Base-by-base conservation (phyloP, 2,888 invertebrate genomes). In the Dasysyrphus albostriatus region DNA sequence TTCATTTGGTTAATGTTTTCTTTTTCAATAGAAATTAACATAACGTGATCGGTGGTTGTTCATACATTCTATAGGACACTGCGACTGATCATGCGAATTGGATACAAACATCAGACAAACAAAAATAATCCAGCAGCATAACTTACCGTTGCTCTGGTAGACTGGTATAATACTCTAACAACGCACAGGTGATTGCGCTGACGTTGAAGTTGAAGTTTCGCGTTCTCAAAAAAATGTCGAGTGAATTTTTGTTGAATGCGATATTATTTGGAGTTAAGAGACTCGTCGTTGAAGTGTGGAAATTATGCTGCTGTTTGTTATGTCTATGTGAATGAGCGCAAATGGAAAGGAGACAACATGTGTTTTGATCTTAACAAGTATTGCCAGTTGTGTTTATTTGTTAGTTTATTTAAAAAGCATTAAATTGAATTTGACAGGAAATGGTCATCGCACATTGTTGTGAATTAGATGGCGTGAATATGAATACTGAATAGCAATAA, bases 181-280 rank as follows among this genome's bases (percentile, higher is more conserved):
- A 58, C 72, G 67, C 63, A 83, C 84, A 85, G 85, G 85, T 85
- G 85, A 85, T 82, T 78, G 85, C 54, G 77, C 67, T 69, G 77
- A 84, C 58, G 61, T 67, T 49, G 65, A 32, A 69, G 67, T 65
- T 34, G 44, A 65, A 51, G 54, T 69, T 54, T 69, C n/a, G 69
- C 9, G 54, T 69, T 69, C 69, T 69, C 6, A 39, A 51, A 39
- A 51, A 34, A 69, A 54, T 67, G 58, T 76, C 19, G 59, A 84
- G 54, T 65, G 51, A 84, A 76, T 84, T 72, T 24, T 16, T 75
- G 7, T 79, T 70, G 49, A 44, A 54, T 78, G 69, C 67, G 39
- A 59, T 24, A 24, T 54, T 24, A 24, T 54, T 47, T 39, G n/a
- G 49, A 59, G 9, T 29, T 59, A 37, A 14, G 14, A 29, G 29